These are phyloP conservation scores for Etheostoma cragini DNA, from an alignment of 2,113 vertebrate genomes.

Conservation along the genomic window DNA sequence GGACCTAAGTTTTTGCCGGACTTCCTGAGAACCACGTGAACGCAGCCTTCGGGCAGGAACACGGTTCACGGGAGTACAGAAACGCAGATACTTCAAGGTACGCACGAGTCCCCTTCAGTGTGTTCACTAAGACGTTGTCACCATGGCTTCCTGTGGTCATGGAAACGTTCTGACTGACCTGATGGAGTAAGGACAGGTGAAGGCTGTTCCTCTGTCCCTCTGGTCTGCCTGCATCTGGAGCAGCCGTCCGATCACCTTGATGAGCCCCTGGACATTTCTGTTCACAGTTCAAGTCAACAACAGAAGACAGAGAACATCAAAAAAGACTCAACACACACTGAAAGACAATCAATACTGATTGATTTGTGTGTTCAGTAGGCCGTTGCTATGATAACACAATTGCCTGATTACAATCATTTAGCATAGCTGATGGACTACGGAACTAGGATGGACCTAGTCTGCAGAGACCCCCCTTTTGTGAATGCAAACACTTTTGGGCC, in stretches of 20 bases:
- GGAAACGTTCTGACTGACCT: slow-evolving; percentile 78
- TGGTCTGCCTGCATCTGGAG: slow-evolving; percentile 88
- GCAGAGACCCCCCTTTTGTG: no score
- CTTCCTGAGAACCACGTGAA: no score
- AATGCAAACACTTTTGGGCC: no score
- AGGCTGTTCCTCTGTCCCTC: slow-evolving; percentile 62
- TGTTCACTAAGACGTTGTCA: no score
- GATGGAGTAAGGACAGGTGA: slow-evolving; percentile 88
- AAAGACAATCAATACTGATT: neutral
- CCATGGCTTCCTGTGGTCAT: no score
- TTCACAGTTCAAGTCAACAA: slow-evolving; percentile 41
- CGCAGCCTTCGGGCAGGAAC: no score
- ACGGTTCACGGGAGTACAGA: no score
- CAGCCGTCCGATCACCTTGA: slow-evolving; percentile 88
- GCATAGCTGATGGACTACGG: no score
- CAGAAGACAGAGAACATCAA: neutral
- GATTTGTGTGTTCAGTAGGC: neutral
- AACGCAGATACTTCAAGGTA: no score
- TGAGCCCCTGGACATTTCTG: slow-evolving; percentile 92
- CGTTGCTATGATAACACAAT: neutral
- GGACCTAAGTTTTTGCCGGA: no score
- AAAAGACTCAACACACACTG: neutral
- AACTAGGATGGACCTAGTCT: no score
- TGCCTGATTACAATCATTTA: neutral
- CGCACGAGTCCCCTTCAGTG: no score